Conservation (phyloP, 2,113 vertebrate genomes). For the Pandion haliaetus region DNA sequence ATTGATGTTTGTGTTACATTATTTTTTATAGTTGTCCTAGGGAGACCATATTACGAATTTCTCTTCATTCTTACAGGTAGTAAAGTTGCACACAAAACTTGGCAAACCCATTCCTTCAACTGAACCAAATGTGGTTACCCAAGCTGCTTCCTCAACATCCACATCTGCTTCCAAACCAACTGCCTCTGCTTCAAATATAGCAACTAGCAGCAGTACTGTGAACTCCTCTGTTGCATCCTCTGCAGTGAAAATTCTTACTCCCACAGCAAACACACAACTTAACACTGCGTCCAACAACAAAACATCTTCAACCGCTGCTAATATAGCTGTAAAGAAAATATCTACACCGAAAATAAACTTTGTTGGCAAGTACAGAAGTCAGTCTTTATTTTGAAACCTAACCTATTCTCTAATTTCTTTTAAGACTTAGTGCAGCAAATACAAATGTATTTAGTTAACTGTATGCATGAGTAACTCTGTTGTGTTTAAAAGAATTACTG, state of each 20-base stretch:
- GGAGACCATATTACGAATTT: not conserved
- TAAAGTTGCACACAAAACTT: constrained; percentile 97
- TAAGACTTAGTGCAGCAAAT: not conserved
- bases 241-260: constrained; percentile 77
- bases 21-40: not conserved
- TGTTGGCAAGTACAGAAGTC: constrained; percentile 85
- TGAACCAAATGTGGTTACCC: constrained; percentile 93
- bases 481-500: not conserved
- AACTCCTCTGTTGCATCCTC: constrained; percentile 75
- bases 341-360: constrained; percentile 97
- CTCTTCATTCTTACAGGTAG: constrained; percentile 79
- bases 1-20: not conserved
- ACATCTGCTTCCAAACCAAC: constrained; percentile 83
- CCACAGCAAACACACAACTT: constrained; percentile 76
- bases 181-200: constrained; percentile 77
- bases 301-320: constrained; percentile 71
- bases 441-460: not conserved
- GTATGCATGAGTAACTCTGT: not conserved
- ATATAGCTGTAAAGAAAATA: constrained; percentile 87
- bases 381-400: constrained; percentile 49
- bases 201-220: constrained; percentile 78
- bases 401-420: not conserved
- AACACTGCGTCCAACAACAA: constrained; percentile 70
- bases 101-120: constrained; percentile 98
- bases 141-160: constrained; percentile 83